phyloP scores from a whole-genome alignment of 2,797 vertebrate genomes.

The Cirrhinus molitorella region DNA sequence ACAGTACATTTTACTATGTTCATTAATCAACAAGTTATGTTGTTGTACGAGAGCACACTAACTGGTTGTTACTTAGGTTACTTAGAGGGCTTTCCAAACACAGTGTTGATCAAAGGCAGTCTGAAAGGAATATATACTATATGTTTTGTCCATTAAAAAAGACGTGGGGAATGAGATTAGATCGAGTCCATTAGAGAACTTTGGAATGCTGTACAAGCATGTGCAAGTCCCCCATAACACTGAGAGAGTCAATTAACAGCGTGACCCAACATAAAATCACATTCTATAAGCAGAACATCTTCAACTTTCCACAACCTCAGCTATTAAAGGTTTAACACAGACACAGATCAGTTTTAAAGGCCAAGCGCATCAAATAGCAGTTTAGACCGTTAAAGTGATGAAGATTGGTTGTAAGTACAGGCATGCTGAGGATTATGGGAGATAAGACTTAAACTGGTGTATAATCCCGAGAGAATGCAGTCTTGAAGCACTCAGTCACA shows the following conservation, averaged over 20 bases:
- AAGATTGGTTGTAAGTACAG: not conserved
- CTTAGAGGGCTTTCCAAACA: not conserved
- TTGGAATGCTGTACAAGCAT: not conserved
- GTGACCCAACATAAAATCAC: constrained; percentile 15
- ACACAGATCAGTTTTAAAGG: constrained; percentile 28
- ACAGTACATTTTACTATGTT: too few species aligned
- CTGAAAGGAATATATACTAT: not conserved
- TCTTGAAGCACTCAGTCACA: constrained; percentile 1
- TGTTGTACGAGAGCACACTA: not conserved
- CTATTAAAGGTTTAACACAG: constrained; percentile 30
- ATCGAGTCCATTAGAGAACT: not conserved
- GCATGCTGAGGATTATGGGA: constrained; percentile 7
- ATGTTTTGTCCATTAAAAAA: not conserved
- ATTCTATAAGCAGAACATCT: constrained; percentile 22
- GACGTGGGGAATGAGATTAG: not conserved
- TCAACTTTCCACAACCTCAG: constrained; percentile 18
- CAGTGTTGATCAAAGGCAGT: not conserved
- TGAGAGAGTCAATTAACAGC: constrained; percentile 11
- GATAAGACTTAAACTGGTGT: not conserved
- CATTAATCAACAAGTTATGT: not conserved
- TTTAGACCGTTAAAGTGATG: constrained; percentile 14
- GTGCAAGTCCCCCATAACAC: not conserved
- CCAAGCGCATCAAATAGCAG: constrained; percentile 1
- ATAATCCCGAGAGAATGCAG: constrained; percentile 19
- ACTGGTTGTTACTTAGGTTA: not conserved